Evolutionary conservation across 2,888 invertebrate species (phyloP), one percentile per base, ranked within the genome.

Genomic region (Anagyrus pseudococci): DNA sequence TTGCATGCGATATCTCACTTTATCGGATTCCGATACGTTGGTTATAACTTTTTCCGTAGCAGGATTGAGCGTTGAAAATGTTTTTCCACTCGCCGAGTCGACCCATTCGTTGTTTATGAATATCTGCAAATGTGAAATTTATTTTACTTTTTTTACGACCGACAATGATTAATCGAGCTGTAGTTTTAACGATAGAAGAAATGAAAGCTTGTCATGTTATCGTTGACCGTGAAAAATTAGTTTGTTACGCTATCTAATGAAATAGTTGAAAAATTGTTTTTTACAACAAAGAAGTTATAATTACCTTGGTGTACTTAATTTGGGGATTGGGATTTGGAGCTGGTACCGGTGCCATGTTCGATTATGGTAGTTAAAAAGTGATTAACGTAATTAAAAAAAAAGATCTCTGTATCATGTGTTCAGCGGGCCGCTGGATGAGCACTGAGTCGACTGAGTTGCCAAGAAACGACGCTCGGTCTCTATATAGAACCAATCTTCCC

Each of bases 31-130:
- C 52, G 83, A 77, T 15, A 86, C 79, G 64, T 84, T 77, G n/a
- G 77, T 77, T 47, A 86, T 84, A 49, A 79, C 80, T 67, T 83
- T 80, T 54, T 81, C 85, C 55, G 81, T 86, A 1, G 82, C 68
- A 3, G 88, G 87, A 74, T 88, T 86, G 48, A 86, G 69, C 3
- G 85, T 84, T n/a, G 83, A 75, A 72, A 89, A 89, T 2, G 83
- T 85, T 71, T 86, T 86, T 1, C 87, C 87, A 70, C 83, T 85
- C 4, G 75, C 80, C 1, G 88, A 83, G 70, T 87, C 81, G 13
- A 77, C 72, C 70, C 76, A 80, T 65, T 74, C 73, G 64, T 79
- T 79, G 64, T 80, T 77, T 56, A 80, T 78, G 54, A 80, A 79
- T 22, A 80, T 55, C 78, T 78, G 53, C 10, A 37, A 50, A 40